Evolutionary conservation across 2,113 vertebrate genomes (phyloP).

Genomic region (Climacteris rufus): DNA sequence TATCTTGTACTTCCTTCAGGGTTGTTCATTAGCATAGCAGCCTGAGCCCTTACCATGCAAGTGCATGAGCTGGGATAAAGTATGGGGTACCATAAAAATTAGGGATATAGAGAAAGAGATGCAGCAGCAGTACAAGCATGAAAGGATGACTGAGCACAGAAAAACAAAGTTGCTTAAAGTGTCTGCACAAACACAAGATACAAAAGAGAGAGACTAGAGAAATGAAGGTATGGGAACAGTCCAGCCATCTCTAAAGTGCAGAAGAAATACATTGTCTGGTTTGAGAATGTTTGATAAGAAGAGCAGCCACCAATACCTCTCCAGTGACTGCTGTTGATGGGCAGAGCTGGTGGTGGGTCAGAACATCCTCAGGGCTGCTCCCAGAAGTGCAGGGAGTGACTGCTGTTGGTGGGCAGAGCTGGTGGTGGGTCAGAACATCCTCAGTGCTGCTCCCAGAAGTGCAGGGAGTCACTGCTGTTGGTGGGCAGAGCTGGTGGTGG

Average conservation of each 20-base stretch:
- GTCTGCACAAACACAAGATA: neutral
- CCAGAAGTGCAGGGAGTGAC: no score
- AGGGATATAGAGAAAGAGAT: neutral
- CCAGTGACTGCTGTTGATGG: neutral
- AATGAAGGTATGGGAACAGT: neutral
- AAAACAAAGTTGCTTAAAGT: neutral
- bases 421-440: no score
- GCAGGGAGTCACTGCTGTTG: no score
- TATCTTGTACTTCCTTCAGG: neutral
- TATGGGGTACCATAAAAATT: neutral
- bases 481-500: neutral
- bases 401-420: no score
- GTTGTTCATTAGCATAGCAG: neutral
- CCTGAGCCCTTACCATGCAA: neutral
- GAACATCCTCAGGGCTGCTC: no score
- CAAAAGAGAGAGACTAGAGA: neutral
- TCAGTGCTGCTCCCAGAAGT: no score
- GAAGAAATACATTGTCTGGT: neutral
- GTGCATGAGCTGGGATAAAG: neutral
- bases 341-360: no score
- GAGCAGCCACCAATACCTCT: fast-evolving
- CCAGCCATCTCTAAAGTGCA: neutral
- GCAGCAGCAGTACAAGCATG: neutral
- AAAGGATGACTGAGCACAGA: neutral
- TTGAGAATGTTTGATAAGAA: neutral